These are phyloP conservation scores for Apamea crenata DNA, from an alignment of 2,888 invertebrate genomes.

Conservation along the genomic window DNA sequence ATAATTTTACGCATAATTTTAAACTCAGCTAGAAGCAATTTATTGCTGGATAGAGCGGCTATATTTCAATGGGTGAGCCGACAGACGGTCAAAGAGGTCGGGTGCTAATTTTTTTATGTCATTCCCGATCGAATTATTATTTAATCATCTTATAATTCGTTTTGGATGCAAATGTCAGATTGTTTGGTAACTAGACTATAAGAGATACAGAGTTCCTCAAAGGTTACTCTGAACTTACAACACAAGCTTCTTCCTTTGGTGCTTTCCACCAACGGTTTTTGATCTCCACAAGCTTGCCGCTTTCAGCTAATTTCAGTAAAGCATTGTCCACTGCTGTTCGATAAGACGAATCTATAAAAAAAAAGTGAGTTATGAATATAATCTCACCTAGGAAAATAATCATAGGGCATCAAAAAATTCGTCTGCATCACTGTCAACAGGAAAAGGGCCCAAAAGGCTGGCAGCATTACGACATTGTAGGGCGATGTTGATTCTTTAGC, in stretches of 20 bases:
- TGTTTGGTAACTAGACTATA: neutral
- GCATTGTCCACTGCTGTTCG: constrained; percentile 96
- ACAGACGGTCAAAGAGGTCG: no score
- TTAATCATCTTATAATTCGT: neutral
- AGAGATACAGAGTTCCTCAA: neutral
- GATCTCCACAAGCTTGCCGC: constrained; percentile 94
- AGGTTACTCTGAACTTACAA: constrained; percentile 78
- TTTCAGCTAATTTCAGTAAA: constrained; percentile 97
- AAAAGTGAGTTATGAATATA: no score
- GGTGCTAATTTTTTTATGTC: neutral
- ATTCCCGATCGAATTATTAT: neutral
- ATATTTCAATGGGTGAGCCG: neutral
- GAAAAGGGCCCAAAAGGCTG: neutral
- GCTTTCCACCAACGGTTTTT: constrained; percentile 98
- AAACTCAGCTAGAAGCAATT: neutral
- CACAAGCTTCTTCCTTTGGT: constrained; percentile 91
- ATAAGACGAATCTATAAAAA: constrained; percentile 92
- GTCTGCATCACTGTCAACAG: no score
- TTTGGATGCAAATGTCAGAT: neutral
- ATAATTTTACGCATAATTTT: neutral
- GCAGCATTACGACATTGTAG: neutral
- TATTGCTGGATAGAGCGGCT: neutral
- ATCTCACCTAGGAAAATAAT: no score
- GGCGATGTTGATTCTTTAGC: neutral
- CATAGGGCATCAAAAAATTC: no score